Conservation (phyloP, 2,113 vertebrate genomes). For the Anoura caudifer region DNA sequence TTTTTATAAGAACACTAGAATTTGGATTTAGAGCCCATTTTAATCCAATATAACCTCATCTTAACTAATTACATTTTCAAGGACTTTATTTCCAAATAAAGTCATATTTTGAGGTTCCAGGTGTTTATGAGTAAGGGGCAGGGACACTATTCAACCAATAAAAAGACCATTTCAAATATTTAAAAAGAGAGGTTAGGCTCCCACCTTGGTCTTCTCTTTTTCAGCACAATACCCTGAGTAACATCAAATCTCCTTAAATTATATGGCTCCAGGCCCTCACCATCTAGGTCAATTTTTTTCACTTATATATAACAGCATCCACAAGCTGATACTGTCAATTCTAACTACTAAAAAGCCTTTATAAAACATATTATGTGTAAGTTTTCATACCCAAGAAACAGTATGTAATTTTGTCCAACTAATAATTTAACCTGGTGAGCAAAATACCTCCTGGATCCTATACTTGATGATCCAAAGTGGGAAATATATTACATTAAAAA, state of each 20-base stretch:
- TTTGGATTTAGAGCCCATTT: neutral
- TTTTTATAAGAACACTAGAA: neutral
- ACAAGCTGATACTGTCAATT: neutral
- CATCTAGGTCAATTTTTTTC: neutral
- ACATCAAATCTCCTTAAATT: neutral
- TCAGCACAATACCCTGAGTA: neutral
- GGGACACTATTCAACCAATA: neutral
- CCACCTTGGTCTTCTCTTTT: neutral
- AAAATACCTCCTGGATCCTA: constrained; percentile 46
- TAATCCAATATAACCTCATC: neutral
- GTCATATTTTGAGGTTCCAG: neutral
- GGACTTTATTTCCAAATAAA: constrained; percentile 7
- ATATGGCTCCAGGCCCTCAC: neutral
- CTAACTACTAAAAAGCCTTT: neutral
- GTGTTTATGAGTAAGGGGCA: rapidly evolving
- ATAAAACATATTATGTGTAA: neutral
- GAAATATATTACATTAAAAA: constrained; percentile 76
- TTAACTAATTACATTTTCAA: neutral
- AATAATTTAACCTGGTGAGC: constrained; percentile 55
- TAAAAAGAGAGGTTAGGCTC: neutral
- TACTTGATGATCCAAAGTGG: constrained; percentile 56
- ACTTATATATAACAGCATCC: neutral
- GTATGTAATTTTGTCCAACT: constrained; percentile 53
- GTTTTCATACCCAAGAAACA: neutral
- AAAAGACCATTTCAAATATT: neutral